Percentiles rank a stretch among this genome's conserved stretches.
Evolutionary conservation across 2,797 vertebrate species (phyloP).

Genomic region (Platyrinchus mystaceus): DNA sequence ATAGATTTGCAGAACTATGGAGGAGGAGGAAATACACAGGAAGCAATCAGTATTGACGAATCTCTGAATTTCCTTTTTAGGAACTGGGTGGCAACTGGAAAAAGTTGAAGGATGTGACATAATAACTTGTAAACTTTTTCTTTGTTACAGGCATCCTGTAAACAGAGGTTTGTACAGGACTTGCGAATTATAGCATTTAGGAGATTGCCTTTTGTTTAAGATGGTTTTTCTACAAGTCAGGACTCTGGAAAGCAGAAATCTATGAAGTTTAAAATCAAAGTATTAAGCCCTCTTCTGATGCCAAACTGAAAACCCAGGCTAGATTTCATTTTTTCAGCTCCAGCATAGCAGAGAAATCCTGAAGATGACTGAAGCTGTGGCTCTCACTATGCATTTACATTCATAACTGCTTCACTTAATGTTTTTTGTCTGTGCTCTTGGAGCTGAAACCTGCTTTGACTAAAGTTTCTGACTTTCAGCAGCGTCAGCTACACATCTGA

Average conservation of each 20-base stretch:
- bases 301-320: not conserved
- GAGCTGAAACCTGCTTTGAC: not conserved
- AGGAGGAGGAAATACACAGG: not conserved
- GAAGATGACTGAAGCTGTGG: not conserved
- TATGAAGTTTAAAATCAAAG: not conserved
- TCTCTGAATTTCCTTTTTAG: not conserved
- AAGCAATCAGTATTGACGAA: not conserved
- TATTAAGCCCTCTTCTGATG: not conserved
- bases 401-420: not conserved
- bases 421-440: not conserved
- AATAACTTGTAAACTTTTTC: not conserved
- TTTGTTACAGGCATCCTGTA: constrained; percentile 33
- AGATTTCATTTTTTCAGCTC: not conserved
- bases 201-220: not conserved
- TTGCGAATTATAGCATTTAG: not conserved
- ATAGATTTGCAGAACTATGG: not conserved
- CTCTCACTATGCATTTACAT: not conserved
- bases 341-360: not conserved
- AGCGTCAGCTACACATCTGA: not conserved
- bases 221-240: not conserved
- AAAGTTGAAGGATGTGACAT: constrained; percentile 33
- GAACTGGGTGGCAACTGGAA: constrained; percentile 5
- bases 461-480: not conserved
- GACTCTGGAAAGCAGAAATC: not conserved
- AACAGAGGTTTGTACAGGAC: not conserved